Percentiles rank a stretch among this genome's conserved stretches.
Evolutionary conservation across 2,797 vertebrate genomes (phyloP).

Genomic region (Sarcoramphus papa): DNA sequence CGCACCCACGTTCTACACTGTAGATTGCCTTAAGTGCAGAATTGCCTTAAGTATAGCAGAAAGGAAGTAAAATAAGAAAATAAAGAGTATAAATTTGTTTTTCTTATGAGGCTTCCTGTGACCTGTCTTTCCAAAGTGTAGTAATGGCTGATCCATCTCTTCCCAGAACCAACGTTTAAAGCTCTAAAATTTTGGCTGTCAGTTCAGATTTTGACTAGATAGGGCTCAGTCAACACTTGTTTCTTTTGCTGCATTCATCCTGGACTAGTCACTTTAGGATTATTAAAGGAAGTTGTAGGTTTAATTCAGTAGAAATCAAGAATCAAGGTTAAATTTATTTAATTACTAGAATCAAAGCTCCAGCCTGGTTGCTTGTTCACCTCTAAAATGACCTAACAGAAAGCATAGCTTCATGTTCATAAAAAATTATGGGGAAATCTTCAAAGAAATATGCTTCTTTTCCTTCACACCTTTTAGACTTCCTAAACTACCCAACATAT

Average conservation of each 20-base stretch:
- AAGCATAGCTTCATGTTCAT: background rate
- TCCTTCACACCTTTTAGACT: background rate
- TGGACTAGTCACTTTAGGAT: background rate
- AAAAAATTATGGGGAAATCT: background rate
- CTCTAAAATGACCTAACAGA: background rate
- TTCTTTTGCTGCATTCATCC: background rate
- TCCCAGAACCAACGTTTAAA: background rate
- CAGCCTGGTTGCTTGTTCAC: background rate
- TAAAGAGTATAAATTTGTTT: background rate
- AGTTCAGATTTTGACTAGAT: background rate
- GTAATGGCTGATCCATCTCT: background rate
- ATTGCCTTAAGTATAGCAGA: background rate
- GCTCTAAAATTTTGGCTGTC: background rate
- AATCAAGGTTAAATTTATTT: background rate
- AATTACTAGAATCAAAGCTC: background rate
- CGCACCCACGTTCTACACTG: rapidly evolving
- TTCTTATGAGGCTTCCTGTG: background rate
- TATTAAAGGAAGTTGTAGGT: background rate
- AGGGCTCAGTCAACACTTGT: background rate
- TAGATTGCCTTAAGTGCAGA: background rate
- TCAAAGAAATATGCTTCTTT: background rate
- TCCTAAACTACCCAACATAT: background rate
- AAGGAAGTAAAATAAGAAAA: background rate
- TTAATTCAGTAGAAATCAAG: background rate
- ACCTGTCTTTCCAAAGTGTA: background rate